phyloP scores from a whole-genome alignment of 2,797 vertebrate genomes.

The Lindbergichthys nudifrons region DNA sequence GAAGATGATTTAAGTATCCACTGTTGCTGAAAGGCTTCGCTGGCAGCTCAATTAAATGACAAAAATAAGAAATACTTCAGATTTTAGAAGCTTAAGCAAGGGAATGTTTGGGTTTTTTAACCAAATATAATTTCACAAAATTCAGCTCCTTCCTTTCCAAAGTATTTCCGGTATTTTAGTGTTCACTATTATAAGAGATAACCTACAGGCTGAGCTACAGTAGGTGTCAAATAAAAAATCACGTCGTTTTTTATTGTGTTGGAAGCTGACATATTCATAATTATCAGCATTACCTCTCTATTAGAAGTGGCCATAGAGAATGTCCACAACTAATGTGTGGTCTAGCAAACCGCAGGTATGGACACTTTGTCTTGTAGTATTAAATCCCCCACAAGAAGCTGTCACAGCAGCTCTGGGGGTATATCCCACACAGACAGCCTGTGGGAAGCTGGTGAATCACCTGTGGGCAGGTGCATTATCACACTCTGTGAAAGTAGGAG shows the following conservation, averaged over 20 bases:
- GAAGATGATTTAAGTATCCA: constrained; percentile 10
- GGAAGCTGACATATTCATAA: background rate
- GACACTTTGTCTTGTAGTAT: constrained; percentile 52
- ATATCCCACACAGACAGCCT: constrained; percentile 36
- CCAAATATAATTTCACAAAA: background rate
- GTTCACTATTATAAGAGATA: background rate
- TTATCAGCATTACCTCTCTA: constrained; percentile 4
- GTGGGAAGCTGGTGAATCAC: constrained; percentile 43
- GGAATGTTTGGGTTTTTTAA: too few relatives aligned
- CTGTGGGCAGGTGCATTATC: constrained; percentile 60
- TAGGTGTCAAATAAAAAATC: background rate
- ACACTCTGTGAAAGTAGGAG: constrained; percentile 53
- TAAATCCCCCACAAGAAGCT: constrained; percentile 60
- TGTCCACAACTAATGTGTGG: constrained; percentile 43
- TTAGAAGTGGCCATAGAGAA: constrained; percentile 1
- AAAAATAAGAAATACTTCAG: too few relatives aligned
- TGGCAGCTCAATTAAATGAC: too few relatives aligned
- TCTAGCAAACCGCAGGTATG: constrained; percentile 43
- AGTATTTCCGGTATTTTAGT: background rate
- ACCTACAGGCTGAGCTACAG: background rate
- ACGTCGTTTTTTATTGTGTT: background rate
- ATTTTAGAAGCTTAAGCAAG: too few relatives aligned
- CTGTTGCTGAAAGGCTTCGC: constrained; percentile 1
- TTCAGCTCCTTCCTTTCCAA: background rate
- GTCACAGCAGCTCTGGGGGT: constrained; percentile 33